Percentiles rank a stretch among this genome's conserved stretches.
These are phyloP conservation scores for Bucorvus abyssinicus DNA, from an alignment of 2,797 vertebrate species.

Conservation along the genomic window DNA sequence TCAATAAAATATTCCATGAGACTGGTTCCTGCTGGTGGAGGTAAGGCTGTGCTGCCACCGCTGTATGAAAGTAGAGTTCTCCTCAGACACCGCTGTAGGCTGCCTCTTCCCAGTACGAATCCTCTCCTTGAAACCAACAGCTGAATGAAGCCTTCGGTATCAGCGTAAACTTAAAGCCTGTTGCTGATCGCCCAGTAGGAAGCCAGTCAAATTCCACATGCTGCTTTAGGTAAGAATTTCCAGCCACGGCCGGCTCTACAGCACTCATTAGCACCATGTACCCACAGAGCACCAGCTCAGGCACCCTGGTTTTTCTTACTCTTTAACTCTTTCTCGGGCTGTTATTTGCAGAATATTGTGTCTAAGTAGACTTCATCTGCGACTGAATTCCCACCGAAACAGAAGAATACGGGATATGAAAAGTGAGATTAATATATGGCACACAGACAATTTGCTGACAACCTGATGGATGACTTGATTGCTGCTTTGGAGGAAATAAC, in stretches of 20 bases:
- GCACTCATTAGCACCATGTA: neutral
- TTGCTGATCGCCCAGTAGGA: neutral
- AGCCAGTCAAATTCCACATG: neutral
- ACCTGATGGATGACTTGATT: conserved; percentile 30
- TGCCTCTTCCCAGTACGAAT: neutral
- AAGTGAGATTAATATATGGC: conserved; percentile 27
- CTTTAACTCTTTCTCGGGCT: neutral
- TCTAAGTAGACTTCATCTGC: neutral
- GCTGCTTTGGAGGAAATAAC: neutral
- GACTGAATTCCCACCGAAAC: neutral
- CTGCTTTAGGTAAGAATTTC: neutral
- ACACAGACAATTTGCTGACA: conserved; percentile 37
- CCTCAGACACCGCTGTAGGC: neutral
- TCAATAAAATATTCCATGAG: conserved; percentile 35
- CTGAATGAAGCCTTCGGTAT: conserved; percentile 14
- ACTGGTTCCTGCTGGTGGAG: neutral
- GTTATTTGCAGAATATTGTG: neutral
- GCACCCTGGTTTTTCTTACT: neutral
- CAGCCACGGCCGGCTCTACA: neutral
- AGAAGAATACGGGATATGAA: neutral
- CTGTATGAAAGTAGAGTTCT: neutral
- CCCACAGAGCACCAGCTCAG: neutral
- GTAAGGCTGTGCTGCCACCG: neutral
- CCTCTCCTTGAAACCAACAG: neutral
- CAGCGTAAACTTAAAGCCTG: neutral